Base-by-base conservation (phyloP, 2,888 invertebrate species). In the Scaptomyza caliginosa region DNA sequence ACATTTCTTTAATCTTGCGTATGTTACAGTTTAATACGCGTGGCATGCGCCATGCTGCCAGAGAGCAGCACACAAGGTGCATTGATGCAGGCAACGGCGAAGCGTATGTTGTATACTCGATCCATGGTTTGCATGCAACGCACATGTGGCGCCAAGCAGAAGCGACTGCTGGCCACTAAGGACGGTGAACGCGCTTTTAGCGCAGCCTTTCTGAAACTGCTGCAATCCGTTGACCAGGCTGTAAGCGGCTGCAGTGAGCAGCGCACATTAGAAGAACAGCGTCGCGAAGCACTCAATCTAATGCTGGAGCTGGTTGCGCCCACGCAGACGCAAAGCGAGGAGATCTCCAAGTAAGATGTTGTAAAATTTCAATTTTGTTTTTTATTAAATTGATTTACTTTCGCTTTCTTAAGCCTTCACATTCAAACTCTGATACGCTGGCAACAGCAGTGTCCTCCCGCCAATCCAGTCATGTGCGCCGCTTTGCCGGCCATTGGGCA, bases 21-120 rank as follows among this genome's bases (percentile, higher is more conserved):
- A 1, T 3, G 2, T 26, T 63, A 1, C 24, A 90, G 90, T 21
- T 80, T 90, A 10, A 68, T 90, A 2, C 88, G 89, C 7, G 69
- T 89, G 7, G 77, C 88, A 4, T 89, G 89, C 30, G 89, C 84
- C 30, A 89, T 89, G 87, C 70, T 76, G 77, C 89, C 89, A 0
- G 89, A 89, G 50, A 71, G 74, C 8, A 51, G 59, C 5, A 63
- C 72, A 23, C 63, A 74, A 6, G 75, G 69, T 11, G 46, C 74
- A 2, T 75, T 88, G 11, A 51, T 77, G 0, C 79, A 89, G 68
- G 85, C 88, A 16, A 86, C 88, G 1, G 88, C 89, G 11, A 91
- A 91, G 65, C 88, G 91, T 3, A 89, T 91, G 75, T 60, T 91
- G 0, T 91, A 91, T 67, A 89, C 90, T 0, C 88, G 90, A n/a